Conservation (phyloP, 2,888 invertebrate species). For the Drosophila kokeensis region DNA sequence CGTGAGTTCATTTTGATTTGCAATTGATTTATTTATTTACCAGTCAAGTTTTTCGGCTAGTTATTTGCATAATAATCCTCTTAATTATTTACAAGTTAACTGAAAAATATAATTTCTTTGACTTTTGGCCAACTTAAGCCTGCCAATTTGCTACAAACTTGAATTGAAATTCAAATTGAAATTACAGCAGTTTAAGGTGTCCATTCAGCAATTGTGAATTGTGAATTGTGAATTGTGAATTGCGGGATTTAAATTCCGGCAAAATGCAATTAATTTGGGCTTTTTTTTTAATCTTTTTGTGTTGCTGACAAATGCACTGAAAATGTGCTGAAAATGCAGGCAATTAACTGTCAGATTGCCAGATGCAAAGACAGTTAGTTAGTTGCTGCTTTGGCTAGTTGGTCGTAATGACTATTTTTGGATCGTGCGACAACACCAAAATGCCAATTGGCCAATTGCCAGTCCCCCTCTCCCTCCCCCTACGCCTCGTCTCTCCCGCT, state of each 20-base stretch:
- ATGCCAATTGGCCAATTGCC: constrained; percentile 52
- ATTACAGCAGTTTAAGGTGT: not conserved
- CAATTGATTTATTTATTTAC: not conserved
- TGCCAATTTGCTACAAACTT: constrained; percentile 2
- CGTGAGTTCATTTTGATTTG: not conserved
- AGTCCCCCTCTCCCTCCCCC: not conserved
- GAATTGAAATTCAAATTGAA: not conserved
- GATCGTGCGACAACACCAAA: constrained; percentile 59
- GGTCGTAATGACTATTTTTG: constrained; percentile 78
- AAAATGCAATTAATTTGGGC: constrained; percentile 37
- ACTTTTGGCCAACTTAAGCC: not conserved
- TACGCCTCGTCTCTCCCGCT: not conserved
- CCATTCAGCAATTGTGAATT: not conserved
- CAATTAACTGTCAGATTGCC: constrained; percentile 62
- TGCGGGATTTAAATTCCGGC: constrained; percentile 3
- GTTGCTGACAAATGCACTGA: constrained; percentile 51
- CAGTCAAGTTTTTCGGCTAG: not conserved
- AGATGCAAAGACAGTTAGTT: constrained; percentile 16
- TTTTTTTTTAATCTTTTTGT: not conserved
- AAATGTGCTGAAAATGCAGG: constrained; percentile 59
- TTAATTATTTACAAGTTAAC: not conserved
- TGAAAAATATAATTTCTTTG: not conserved
- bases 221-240: not conserved
- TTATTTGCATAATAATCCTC: not conserved
- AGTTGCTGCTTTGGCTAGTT: constrained; percentile 47